Percentiles rank a stretch among this genome's conserved stretches.
phyloP scores from a whole-genome alignment of 1,140 invertebrate species.

The Cheumatopsyche charites region DNA sequence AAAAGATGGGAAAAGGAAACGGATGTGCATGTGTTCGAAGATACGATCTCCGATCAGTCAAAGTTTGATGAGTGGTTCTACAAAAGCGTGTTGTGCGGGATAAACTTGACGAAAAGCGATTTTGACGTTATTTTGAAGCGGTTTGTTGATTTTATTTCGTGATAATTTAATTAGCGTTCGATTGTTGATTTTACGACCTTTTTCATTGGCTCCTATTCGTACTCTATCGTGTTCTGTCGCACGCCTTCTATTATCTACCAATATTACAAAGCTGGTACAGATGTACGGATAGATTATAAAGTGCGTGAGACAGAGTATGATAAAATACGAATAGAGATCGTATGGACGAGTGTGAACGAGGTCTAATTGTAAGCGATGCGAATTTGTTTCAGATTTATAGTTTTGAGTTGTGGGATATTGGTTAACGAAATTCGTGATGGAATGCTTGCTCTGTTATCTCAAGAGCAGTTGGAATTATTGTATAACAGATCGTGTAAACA shows the following conservation, averaged over 20 bases:
- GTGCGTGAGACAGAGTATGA: too few species aligned
- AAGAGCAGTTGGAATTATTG: slow-evolving; percentile 51
- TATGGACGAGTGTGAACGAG: too few species aligned
- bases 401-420: slow-evolving; percentile 52
- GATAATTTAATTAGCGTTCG: slow-evolving; percentile 22
- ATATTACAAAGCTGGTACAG: too few species aligned
- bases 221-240: too few species aligned
- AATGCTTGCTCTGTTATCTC: slow-evolving; percentile 52
- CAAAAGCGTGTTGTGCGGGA: slow-evolving; percentile 39
- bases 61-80: slow-evolving; percentile 50
- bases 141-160: slow-evolving; percentile 29
- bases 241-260: too few species aligned
- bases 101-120: slow-evolving; percentile 20
- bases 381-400: slow-evolving; percentile 48
- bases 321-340: too few species aligned
- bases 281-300: too few species aligned
- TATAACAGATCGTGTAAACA: slow-evolving; percentile 39
- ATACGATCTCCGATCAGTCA: slow-evolving; percentile 46
- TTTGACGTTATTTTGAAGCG: slow-evolving; percentile 14
- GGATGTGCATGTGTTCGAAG: slow-evolving; percentile 49
- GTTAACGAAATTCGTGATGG: slow-evolving; percentile 52
- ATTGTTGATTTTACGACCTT: too few species aligned
- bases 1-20: slow-evolving; percentile 50
- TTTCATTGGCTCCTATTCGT: too few species aligned
- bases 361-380: too few species aligned